A percentile compares a stretch with the other conserved stretches of the same genome.
phyloP scores from a whole-genome alignment of 2,888 invertebrate genomes.

The Parnassius apollo region DNA sequence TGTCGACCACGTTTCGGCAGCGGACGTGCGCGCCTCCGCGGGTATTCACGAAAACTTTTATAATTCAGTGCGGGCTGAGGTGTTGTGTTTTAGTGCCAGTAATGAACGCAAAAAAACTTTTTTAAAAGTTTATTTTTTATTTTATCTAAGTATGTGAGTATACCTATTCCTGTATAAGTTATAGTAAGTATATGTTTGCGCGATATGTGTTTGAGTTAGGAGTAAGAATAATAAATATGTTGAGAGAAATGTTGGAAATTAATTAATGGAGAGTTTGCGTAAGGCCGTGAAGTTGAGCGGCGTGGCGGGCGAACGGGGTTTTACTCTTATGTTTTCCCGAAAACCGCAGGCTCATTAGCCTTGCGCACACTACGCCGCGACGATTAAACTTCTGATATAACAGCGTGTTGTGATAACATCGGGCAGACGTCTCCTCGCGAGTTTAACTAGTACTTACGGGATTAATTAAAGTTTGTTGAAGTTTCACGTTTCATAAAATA shows the following conservation, averaged over 20 bases:
- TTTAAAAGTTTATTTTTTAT: constrained; percentile 29
- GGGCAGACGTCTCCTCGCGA: constrained; percentile 44
- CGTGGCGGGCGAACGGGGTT: constrained; percentile 41
- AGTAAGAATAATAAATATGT: constrained; percentile 5
- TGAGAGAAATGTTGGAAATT: constrained; percentile 42
- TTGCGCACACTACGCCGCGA: constrained; percentile 68
- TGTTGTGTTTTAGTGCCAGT: constrained; percentile 47
- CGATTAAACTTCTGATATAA: constrained; percentile 70
- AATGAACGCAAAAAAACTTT: constrained; percentile 26
- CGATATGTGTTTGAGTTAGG: constrained; percentile 3
- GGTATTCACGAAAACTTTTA: constrained; percentile 64
- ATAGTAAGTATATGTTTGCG: constrained; percentile 8
- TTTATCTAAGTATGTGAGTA: constrained; percentile 29
- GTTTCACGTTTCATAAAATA: constrained; percentile 26
- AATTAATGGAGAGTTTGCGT: constrained; percentile 65
- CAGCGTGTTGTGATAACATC: constrained; percentile 61
- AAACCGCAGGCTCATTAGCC: constrained; percentile 78
- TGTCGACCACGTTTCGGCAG: constrained; percentile 80
- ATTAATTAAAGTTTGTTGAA: constrained; percentile 57
- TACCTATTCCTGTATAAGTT: constrained; percentile 16
- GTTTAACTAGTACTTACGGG: constrained; percentile 46
- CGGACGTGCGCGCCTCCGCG: constrained; percentile 77
- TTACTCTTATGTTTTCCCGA: constrained; percentile 63
- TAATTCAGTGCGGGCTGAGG: constrained; percentile 49
- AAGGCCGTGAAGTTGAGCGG: constrained; percentile 56